These are phyloP conservation scores for Iphiclides podalirius DNA, from an alignment of 2,888 invertebrate genomes.

Conservation along the genomic window DNA sequence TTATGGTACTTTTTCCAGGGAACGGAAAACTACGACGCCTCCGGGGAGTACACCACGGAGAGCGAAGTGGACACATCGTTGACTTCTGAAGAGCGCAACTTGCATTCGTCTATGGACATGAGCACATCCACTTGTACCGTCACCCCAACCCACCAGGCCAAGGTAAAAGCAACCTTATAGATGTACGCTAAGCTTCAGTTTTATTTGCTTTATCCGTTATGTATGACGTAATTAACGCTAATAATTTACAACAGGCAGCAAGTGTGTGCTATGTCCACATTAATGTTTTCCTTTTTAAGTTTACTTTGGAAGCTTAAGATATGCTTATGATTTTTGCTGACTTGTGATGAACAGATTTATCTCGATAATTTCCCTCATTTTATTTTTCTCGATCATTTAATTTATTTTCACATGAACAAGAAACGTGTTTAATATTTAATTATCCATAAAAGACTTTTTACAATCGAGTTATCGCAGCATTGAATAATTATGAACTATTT, in stretches of 20 bases:
- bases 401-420: too few relatives aligned
- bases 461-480: too few relatives aligned
- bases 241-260: conserved; percentile 8
- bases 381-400: too few relatives aligned
- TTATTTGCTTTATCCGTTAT: conserved; percentile 19
- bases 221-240: conserved; percentile 21
- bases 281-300: too few relatives aligned
- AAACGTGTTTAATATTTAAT: too few relatives aligned
- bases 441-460: too few relatives aligned
- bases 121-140: conserved; percentile 78
- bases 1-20: conserved; percentile 59
- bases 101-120: conserved; percentile 84
- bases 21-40: conserved; percentile 91
- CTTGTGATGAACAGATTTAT: too few relatives aligned
- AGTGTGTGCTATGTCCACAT: background rate
- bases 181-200: conserved; percentile 3
- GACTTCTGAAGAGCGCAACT: conserved; percentile 88
- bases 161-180: conserved; percentile 46
- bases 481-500: too few relatives aligned
- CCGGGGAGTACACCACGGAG: conserved; percentile 92
- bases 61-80: conserved; percentile 86
- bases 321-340: too few relatives aligned
- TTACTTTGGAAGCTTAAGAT: too few relatives aligned
- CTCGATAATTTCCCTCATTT: too few relatives aligned
- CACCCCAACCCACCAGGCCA: conserved; percentile 80